A percentile compares a stretch with the other conserved stretches of the same genome.
These are phyloP conservation scores for Takifugu bimaculatus DNA, from an alignment of 2,113 vertebrate genomes.

Conservation along the genomic window DNA sequence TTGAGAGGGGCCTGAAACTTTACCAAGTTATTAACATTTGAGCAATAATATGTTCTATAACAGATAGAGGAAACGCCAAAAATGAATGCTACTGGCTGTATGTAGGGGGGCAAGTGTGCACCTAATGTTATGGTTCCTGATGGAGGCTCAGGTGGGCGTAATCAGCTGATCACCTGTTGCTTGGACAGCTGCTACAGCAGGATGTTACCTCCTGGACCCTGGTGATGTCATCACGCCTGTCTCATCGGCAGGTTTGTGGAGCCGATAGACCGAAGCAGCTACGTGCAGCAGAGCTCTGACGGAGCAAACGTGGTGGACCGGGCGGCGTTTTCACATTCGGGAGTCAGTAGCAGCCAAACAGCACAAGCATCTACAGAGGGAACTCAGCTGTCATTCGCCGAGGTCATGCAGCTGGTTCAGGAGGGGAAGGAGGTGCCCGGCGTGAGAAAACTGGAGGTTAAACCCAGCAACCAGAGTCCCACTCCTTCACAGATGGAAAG, in stretches of 20 bases:
- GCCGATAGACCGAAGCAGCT: constrained; percentile 56
- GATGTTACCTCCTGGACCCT: no score
- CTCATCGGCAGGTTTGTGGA: constrained; percentile 65
- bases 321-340: constrained; percentile 14
- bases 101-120: no score
- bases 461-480: constrained; percentile 65
- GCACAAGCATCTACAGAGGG: background rate
- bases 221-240: background rate
- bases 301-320: background rate
- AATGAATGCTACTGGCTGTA: no score
- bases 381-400: constrained; percentile 65
- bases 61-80: no score
- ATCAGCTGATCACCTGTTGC: no score
- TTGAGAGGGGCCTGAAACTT: no score
- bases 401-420: constrained; percentile 74
- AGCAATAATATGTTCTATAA: no score
- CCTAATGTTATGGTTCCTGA: no score
- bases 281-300: constrained; percentile 46
- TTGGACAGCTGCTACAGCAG: no score
- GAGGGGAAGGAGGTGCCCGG: constrained; percentile 74
- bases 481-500: constrained; percentile 69
- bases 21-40: no score
- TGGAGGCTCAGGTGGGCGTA: no score
- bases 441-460: constrained; percentile 57
- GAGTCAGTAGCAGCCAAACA: constrained; percentile 1